Percentiles rank a stretch among this genome's conserved stretches.
Evolutionary conservation across 1,140 invertebrate species (phyloP).

Genomic region (Ips typographus): DNA sequence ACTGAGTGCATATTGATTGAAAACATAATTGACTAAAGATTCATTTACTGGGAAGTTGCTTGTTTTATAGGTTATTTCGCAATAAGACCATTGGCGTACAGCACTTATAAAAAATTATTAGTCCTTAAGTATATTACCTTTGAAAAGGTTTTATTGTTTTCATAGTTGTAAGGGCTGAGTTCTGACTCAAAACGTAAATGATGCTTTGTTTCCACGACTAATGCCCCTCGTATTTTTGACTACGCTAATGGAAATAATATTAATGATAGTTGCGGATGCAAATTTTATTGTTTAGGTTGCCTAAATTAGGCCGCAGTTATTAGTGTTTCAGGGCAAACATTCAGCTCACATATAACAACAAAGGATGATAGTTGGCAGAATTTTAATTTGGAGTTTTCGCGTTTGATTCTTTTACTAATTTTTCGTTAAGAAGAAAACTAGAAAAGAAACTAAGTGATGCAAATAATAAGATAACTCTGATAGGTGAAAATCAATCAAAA

Average conservation of each 20-base stretch:
- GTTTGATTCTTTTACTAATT: background rate
- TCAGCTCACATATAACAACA: slow-evolving; percentile 22
- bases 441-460: no score
- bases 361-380: slow-evolving; percentile 12
- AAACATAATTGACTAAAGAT: background rate
- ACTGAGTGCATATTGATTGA: slow-evolving; percentile 20
- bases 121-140: background rate
- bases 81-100: slow-evolving; percentile 17
- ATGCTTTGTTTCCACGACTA: no score
- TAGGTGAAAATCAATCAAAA: no score
- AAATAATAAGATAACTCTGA: no score
- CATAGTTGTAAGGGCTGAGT: no score
- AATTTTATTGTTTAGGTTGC: slow-evolving; percentile 17
- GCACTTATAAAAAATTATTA: background rate
- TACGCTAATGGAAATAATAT: slow-evolving; percentile 15
- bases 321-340: slow-evolving; percentile 8
- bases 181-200: no score
- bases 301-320: slow-evolving; percentile 15
- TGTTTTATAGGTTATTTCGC: slow-evolving; percentile 23
- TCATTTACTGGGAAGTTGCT: background rate
- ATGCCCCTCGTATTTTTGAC: background rate
- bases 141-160: background rate
- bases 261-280: slow-evolving; percentile 10
- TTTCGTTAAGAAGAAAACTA: no score
- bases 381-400: slow-evolving; percentile 27